Base-by-base conservation (phyloP, 2,113 vertebrate genomes). In the Ceyx melanurus region DNA sequence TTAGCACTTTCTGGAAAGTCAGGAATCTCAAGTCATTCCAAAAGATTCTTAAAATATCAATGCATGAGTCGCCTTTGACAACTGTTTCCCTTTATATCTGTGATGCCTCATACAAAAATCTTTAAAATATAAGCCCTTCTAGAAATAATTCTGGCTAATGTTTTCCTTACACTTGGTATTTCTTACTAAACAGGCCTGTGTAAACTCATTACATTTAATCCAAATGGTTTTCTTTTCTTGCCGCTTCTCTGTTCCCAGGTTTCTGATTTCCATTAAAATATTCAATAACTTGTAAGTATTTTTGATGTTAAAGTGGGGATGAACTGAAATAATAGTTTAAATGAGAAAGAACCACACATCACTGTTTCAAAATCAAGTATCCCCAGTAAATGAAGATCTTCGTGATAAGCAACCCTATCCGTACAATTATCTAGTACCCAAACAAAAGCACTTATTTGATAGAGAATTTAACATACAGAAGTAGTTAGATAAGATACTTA, bases 21-120 rank as follows among this genome's bases (percentile, higher is more conserved):
- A 83, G 43, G 37, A 65, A 81, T 72, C 54, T 43, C 80, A 72
- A 90, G 74, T 68, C 64, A 57, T 35, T 43, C 43, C 78, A 81
- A 48, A 31, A 74, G 64, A 89, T 87, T 94, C 92, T 91, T 91
- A 91, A 95, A 94, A 95, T 95, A 95, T 48, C 76, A 60, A 87
- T 68, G 82, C 75, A 82, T 92, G 89, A 96, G 58, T 73, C 1
- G 75, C 71, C 89, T 89, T 82, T 91, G 67, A 85, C 93, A 96
- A 93, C 22, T 87, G 86, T 45, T 92, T 95, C 81, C 89, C 71
- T 92, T 96, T 92, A 56, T 89, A 91, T 86, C 89, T 88, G 15
- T 77, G 75, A 95, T 80, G 71, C 29, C 84, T 92, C 92, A 92
- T 85, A 58, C 46, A 89, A 82, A 93, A 92, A 58, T 61, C 78